These are phyloP conservation scores for Rotaria socialis DNA, from an alignment of 2,888 invertebrate genomes.

Conservation along the genomic window DNA sequence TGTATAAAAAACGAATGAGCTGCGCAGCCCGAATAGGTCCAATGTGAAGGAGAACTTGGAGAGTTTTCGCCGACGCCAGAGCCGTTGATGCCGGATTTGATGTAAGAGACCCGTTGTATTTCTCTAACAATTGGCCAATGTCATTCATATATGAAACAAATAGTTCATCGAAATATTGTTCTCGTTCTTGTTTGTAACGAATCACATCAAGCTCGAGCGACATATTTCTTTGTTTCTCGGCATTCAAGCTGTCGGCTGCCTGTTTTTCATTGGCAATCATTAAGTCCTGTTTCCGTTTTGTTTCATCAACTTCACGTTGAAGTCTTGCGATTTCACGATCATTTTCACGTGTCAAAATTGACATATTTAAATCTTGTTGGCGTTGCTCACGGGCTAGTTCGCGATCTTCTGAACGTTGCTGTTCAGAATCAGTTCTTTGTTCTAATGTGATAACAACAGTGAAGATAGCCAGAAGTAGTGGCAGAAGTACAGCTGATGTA, in stretches of 20 bases:
- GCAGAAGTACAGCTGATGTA: neutral
- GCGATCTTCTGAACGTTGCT: neutral
- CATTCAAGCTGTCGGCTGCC: neutral
- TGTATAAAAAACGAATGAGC: neutral
- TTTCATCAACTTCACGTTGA: neutral
- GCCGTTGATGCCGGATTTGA: neutral
- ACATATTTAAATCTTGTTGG: neutral
- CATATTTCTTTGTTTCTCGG: neutral
- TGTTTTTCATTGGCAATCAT: neutral
- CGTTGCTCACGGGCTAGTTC: neutral
- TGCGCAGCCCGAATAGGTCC: neutral
- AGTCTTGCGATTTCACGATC: neutral
- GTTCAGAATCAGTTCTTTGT: neutral
- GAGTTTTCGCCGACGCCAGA: neutral
- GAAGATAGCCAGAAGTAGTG: neutral
- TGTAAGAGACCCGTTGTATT: neutral
- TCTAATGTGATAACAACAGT: neutral
- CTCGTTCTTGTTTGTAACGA: too few species aligned
- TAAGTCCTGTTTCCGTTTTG: neutral
- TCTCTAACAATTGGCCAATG: neutral
- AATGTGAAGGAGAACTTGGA: neutral
- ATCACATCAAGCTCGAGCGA: neutral
- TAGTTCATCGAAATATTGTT: too few species aligned
- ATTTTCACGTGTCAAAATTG: neutral
- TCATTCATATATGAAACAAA: neutral